These are phyloP conservation scores for Musca domestica DNA, from an alignment of 1,140 invertebrate species.

Conservation along the genomic window DNA sequence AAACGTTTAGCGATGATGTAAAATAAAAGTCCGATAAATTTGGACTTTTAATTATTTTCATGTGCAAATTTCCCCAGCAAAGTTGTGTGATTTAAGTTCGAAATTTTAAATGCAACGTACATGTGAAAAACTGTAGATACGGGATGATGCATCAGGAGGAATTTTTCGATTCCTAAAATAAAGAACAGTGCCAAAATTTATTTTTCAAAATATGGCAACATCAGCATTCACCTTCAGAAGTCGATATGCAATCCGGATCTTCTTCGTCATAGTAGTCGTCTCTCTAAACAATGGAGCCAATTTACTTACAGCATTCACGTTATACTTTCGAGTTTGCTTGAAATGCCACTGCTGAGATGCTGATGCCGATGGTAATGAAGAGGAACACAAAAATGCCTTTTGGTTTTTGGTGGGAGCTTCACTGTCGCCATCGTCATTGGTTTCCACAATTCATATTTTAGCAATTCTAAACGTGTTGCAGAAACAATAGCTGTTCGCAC, in stretches of 20 bases:
- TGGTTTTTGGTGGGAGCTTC: slow-evolving; percentile 15
- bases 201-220: no score
- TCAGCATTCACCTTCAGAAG: no score
- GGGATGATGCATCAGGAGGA: no score
- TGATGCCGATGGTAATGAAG: slow-evolving; percentile 8
- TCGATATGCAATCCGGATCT: background rate
- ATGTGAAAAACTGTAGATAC: no score
- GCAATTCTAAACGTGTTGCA: slow-evolving; percentile 20
- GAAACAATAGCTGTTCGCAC: slow-evolving; percentile 20
- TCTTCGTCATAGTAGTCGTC: background rate
- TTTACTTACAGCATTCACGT: slow-evolving; percentile 12
- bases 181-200: no score
- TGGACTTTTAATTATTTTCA: no score
- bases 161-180: no score
- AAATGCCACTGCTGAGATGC: background rate
- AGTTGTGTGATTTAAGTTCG: no score
- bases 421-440: background rate
- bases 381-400: slow-evolving; percentile 14
- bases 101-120: no score
- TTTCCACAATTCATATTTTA: slow-evolving; percentile 18
- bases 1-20: no score
- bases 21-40: no score
- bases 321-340: background rate
- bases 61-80: no score
- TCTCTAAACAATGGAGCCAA: slow-evolving; percentile 3